These are phyloP conservation scores for Sebastes diploproa DNA, from an alignment of 2,797 vertebrate genomes.

Conservation along the genomic window DNA sequence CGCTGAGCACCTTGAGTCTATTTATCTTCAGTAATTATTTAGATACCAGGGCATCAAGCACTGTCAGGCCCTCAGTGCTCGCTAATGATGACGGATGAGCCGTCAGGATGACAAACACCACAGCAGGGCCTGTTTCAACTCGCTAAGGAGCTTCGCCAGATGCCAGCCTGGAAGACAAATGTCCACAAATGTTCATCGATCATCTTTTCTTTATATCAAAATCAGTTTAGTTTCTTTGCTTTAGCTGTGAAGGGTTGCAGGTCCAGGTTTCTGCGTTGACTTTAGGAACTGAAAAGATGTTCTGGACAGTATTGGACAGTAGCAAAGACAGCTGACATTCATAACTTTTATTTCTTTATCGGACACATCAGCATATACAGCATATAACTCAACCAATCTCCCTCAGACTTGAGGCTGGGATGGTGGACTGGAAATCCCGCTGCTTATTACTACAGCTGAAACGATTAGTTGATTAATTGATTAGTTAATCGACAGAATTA, in stretches of 20 bases:
- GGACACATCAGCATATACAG: too few relatives aligned
- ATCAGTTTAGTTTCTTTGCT: neutral
- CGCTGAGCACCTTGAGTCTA: conserved; percentile 48
- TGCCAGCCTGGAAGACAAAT: conserved; percentile 66
- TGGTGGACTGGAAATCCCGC: neutral
- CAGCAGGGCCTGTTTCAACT: conserved; percentile 75
- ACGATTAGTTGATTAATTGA: neutral
- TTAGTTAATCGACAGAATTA: neutral
- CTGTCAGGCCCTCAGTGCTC: conserved; percentile 57
- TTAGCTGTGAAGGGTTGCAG: neutral
- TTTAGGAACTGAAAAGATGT: neutral
- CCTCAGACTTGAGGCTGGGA: neutral
- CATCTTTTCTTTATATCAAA: conserved; percentile 23
- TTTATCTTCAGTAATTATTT: conserved; percentile 74
- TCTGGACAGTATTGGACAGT: conserved; percentile 19
- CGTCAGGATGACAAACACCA: conserved; percentile 72
- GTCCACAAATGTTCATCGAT: conserved; percentile 61
- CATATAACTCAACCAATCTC: neutral
- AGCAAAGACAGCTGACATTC: conserved; percentile 9
- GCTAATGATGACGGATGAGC: conserved; percentile 82
- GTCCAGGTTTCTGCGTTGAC: neutral
- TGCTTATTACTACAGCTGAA: neutral
- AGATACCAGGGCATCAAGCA: conserved; percentile 63
- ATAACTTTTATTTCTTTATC: conserved; percentile 23
- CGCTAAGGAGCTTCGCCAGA: conserved; percentile 69